Evolutionary conservation across 2,797 vertebrate species (phyloP).

Genomic region (Dendrocincla tyrannina): DNA sequence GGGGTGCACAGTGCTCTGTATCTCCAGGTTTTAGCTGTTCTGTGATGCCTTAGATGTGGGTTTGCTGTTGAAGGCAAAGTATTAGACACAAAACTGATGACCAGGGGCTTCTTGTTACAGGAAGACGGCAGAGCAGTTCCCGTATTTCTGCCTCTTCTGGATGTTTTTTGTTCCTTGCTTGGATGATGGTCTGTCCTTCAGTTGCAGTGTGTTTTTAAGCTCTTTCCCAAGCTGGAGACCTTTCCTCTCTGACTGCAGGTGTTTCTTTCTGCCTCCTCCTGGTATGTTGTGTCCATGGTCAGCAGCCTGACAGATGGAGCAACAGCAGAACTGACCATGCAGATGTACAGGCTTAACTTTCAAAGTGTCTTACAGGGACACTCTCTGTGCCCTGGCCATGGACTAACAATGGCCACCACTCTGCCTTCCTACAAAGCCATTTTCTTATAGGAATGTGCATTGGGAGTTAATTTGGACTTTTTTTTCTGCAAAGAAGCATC

Average conservation of each 20-base stretch:
- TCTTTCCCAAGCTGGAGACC: not conserved
- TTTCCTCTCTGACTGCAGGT: not conserved
- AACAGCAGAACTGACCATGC: not conserved
- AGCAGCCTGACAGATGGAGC: not conserved
- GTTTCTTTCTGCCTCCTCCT: not conserved
- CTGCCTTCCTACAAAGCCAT: not conserved
- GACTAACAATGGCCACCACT: accelerated
- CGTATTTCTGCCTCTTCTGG: not conserved
- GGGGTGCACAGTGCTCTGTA: accelerated
- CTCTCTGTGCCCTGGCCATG: not conserved
- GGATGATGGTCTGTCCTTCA: accelerated
- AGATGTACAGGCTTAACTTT: accelerated
- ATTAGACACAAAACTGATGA: not conserved
- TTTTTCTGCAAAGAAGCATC: not conserved
- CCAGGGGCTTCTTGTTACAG: not conserved
- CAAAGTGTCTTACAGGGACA: not conserved
- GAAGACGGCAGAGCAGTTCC: not conserved
- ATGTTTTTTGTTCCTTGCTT: not conserved
- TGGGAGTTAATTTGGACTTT: not conserved
- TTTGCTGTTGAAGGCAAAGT: not conserved
- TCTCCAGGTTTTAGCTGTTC: not conserved
- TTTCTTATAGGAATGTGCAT: not conserved
- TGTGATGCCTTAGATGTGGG: not conserved
- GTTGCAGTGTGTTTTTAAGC: not conserved
- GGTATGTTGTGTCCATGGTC: not conserved